Evolutionary conservation across 1,140 invertebrate species (phyloP).

Genomic region (Onthophagus taurus): DNA sequence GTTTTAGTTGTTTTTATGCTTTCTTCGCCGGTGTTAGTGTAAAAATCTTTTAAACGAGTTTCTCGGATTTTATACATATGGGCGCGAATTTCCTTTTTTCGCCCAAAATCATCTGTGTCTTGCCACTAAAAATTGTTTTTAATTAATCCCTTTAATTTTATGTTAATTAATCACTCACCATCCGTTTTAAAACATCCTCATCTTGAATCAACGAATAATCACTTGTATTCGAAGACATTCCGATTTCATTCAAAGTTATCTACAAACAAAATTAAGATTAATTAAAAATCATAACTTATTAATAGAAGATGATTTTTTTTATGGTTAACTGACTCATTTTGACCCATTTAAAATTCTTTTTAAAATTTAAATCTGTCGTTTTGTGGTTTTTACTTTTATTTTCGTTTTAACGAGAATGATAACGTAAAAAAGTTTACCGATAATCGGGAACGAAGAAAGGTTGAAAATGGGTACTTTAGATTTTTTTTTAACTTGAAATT

Average conservation of each 20-base stretch:
- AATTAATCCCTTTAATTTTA: neutral
- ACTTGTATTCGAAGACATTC: conserved; percentile 33
- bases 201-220: conserved; percentile 58
- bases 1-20: conserved; percentile 17
- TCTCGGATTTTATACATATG: conserved; percentile 75
- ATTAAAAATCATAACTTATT: too few relatives aligned
- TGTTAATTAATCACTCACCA: conserved; percentile 48
- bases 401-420: too few relatives aligned
- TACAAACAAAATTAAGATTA: too few relatives aligned
- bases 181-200: conserved; percentile 59
- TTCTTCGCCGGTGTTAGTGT: conserved; percentile 46
- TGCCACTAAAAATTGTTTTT: conserved; percentile 56
- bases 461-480: too few relatives aligned
- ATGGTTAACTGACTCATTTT: too few relatives aligned
- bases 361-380: too few relatives aligned
- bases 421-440: too few relatives aligned
- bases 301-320: too few relatives aligned
- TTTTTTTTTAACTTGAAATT: too few relatives aligned
- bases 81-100: conserved; percentile 73
- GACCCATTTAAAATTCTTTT: too few relatives aligned
- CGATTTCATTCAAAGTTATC: neutral
- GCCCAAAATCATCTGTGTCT: conserved; percentile 73
- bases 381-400: too few relatives aligned
- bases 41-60: conserved; percentile 60
- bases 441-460: too few relatives aligned